Evolutionary conservation across 2,113 vertebrate species (phyloP).

Genomic region (Cryptomyrus ogoouensis): DNA sequence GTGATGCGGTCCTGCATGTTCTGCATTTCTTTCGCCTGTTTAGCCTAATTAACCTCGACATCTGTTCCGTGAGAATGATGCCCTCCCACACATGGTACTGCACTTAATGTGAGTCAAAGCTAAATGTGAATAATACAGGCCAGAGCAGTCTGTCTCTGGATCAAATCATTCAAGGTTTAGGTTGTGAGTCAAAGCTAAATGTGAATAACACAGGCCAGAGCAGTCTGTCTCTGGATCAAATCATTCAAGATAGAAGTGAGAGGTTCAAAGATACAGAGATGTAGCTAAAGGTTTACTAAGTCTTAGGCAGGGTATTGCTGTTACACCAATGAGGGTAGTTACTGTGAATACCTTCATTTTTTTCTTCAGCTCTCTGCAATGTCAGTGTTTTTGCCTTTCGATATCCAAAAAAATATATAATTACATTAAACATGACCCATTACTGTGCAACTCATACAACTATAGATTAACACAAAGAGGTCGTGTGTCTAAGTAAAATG

Average conservation of each 20-base stretch:
- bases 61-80: background rate
- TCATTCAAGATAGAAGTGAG: background rate
- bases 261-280: background rate
- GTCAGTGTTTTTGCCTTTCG: background rate
- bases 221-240: too few species aligned
- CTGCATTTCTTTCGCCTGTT: background rate
- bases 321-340: background rate
- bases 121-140: background rate
- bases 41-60: background rate
- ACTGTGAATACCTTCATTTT: background rate
- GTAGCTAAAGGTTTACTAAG: background rate
- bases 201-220: too few species aligned
- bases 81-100: background rate
- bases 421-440: background rate
- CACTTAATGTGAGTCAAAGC: background rate
- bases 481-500: background rate
- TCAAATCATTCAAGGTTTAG: background rate
- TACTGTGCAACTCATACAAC: background rate
- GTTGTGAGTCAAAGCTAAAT: too few species aligned
- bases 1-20: background rate
- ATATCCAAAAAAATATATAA: background rate
- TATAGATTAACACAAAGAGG: background rate
- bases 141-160: background rate
- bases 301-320: background rate
- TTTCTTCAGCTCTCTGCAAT: background rate